phyloP scores from a whole-genome alignment of 2,113 vertebrate genomes.

The Plectropomus leopardus region DNA sequence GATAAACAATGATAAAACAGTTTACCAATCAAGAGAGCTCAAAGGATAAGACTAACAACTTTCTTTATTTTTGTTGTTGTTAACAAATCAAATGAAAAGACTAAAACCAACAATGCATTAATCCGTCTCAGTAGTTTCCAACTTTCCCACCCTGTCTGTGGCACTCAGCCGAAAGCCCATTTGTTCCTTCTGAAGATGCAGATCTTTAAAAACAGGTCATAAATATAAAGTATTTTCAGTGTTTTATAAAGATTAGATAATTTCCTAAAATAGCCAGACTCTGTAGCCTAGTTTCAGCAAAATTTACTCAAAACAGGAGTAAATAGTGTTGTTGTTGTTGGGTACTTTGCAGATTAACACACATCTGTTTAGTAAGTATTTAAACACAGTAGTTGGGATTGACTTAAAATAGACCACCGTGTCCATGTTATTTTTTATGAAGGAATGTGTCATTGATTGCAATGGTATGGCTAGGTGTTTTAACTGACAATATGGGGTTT shows the following conservation, averaged over 20 bases:
- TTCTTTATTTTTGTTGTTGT: neutral
- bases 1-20: neutral
- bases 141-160: neutral
- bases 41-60: neutral
- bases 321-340: too few species aligned
- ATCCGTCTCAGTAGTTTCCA: neutral
- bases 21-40: neutral
- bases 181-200: neutral
- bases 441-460: neutral
- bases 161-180: conserved; percentile 4
- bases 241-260: neutral
- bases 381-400: neutral
- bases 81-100: conserved; percentile 6
- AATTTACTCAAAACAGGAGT: neutral
- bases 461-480: neutral
- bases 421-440: neutral
- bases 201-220: neutral
- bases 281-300: neutral
- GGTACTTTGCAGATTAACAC: neutral
- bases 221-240: neutral
- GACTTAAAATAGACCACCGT: neutral
- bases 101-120: neutral
- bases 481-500: neutral
- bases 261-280: neutral
- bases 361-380: neutral